phyloP scores from a whole-genome alignment of 2,888 invertebrate species.

The Cabera pusaria region DNA sequence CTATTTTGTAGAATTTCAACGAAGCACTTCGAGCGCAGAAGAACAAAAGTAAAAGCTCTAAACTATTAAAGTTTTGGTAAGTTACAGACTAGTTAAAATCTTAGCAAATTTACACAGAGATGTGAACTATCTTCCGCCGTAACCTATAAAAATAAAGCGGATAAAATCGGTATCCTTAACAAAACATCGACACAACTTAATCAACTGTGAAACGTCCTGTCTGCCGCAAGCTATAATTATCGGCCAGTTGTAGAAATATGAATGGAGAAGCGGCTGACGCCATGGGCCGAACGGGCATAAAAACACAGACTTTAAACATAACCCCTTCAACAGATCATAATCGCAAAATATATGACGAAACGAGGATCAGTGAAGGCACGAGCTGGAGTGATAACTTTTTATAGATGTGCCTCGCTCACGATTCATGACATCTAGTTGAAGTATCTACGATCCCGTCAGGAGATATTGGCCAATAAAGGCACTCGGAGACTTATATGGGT shows the following conservation, averaged over 20 bases:
- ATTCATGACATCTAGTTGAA: constrained; percentile 59
- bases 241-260: constrained; percentile 71
- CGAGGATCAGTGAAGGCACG: constrained; percentile 15
- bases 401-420: constrained; percentile 34
- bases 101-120: too few species aligned
- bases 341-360: constrained; percentile 17
- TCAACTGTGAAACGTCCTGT: constrained; percentile 54
- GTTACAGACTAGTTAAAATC: too few species aligned
- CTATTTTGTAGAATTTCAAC: too few species aligned
- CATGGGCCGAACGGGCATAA: constrained; percentile 46
- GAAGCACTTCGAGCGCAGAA: too few species aligned
- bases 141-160: not conserved
- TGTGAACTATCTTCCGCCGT: too few species aligned
- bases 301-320: constrained; percentile 26
- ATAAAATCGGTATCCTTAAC: constrained; percentile 39
- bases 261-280: constrained; percentile 58
- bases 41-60: too few species aligned
- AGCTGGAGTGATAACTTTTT: constrained; percentile 38
- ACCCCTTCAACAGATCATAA: constrained; percentile 23
- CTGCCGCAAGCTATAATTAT: constrained; percentile 63
- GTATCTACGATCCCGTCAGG: constrained; percentile 57
- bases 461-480: constrained; percentile 67
- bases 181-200: constrained; percentile 63
- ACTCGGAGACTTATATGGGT: constrained; percentile 56
- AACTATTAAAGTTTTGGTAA: too few species aligned